Conservation (phyloP, 2,888 invertebrate genomes). For the Tuberolachnus salignus region DNA sequence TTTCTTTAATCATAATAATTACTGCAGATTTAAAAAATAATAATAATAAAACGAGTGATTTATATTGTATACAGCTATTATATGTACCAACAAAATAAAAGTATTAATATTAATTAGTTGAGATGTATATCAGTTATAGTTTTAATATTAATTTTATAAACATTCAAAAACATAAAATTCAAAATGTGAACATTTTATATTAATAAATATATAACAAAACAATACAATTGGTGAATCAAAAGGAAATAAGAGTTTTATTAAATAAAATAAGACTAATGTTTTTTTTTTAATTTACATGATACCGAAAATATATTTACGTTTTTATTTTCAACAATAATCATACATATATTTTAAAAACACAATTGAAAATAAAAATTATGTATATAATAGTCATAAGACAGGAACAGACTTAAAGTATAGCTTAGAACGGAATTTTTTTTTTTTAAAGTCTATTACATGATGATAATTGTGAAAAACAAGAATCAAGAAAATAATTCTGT, state of each 20-base stretch:
- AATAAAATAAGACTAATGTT: conserved; percentile 25
- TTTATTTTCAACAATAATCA: conserved; percentile 29
- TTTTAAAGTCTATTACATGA: conserved; percentile 28
- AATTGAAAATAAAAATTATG: conserved; percentile 46
- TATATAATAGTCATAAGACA: conserved; percentile 46
- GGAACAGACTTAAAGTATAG: conserved; percentile 49
- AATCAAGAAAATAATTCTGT: conserved; percentile 28
- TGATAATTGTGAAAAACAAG: conserved; percentile 32
- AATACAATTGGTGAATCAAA: not conserved
- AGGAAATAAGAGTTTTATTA: conserved; percentile 31
- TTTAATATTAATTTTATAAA: not conserved
- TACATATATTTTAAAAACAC: conserved; percentile 20
- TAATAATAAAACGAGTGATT: too few species aligned
- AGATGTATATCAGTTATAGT: not conserved
- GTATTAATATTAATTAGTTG: too few species aligned
- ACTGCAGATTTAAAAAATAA: too few species aligned
- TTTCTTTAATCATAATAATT: too few species aligned
- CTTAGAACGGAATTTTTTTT: conserved; percentile 30
- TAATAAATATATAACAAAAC: conserved; percentile 20
- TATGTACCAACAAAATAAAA: too few species aligned
- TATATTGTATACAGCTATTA: too few species aligned
- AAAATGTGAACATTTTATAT: not conserved
- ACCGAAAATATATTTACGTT: conserved; percentile 11
- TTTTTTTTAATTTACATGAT: conserved; percentile 31
- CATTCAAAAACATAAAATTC: not conserved